Conservation (phyloP, 1,140 invertebrate species). For the Drosophila gunungcola region DNA sequence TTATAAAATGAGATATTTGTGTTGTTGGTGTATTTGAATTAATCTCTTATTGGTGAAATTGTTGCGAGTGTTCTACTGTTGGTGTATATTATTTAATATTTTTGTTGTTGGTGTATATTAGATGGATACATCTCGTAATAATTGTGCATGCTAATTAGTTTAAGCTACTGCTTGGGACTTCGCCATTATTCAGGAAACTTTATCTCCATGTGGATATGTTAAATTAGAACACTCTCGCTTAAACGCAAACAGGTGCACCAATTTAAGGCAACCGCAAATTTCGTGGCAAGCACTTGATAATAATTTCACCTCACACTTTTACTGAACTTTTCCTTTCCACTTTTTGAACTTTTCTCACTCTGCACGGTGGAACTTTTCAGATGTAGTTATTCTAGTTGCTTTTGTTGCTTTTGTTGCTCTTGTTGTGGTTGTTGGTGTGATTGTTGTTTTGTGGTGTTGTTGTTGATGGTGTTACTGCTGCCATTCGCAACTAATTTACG, state of each 20-base stretch:
- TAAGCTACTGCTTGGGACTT: background rate
- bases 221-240: conserved; percentile 4
- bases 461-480: conserved; percentile 50
- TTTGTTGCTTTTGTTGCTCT: conserved; percentile 1
- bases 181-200: background rate
- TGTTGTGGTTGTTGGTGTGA: conserved; percentile 28
- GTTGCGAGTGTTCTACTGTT: background rate
- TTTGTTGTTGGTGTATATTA: too few relatives aligned
- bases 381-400: conserved; percentile 12
- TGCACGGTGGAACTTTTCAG: conserved; percentile 29
- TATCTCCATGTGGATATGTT: background rate
- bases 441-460: conserved; percentile 9
- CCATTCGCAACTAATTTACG: conserved; percentile 73
- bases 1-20: background rate
- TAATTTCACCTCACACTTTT: conserved; percentile 44
- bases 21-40: background rate
- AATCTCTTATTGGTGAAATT: background rate
- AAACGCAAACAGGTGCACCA: conserved; percentile 31
- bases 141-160: background rate
- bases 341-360: conserved; percentile 58
- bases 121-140: too few relatives aligned
- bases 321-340: conserved; percentile 43
- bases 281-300: conserved; percentile 35
- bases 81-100: too few relatives aligned
- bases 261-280: conserved; percentile 37